These are phyloP conservation scores for Galaxias olidus DNA, from an alignment of 2,797 vertebrate genomes.

Conservation along the genomic window DNA sequence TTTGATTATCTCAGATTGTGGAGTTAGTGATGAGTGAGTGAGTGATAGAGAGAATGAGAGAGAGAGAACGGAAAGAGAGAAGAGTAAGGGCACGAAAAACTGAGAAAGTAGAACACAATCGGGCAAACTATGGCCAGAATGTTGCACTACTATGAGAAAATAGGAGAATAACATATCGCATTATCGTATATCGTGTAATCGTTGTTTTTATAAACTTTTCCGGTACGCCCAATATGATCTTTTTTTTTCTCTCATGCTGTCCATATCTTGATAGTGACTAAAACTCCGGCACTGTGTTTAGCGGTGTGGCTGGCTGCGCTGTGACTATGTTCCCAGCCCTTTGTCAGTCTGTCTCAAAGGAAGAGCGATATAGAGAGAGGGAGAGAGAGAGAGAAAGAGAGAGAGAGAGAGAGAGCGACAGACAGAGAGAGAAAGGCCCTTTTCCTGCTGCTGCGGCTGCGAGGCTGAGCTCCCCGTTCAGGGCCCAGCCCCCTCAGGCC, in stretches of 20 bases:
- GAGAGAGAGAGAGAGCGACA: conserved; percentile 36
- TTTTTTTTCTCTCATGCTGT: neutral
- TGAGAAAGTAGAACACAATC: conserved; percentile 5
- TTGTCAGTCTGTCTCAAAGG: conserved; percentile 13
- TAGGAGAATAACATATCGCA: no score
- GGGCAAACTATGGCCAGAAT: neutral
- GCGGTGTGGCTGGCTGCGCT: conserved; percentile 3
- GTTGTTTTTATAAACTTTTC: no score
- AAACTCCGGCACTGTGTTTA: neutral
- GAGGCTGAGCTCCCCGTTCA: conserved; percentile 54
- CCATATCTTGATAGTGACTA: neutral
- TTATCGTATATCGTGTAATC: no score
- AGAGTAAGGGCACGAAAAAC: conserved; percentile 16
- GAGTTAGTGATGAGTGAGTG: conserved; percentile 43
- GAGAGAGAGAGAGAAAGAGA: conserved; percentile 10
- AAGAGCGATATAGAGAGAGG: conserved; percentile 2
- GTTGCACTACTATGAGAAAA: no score
- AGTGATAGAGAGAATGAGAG: conserved; percentile 30
- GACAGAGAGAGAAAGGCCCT: conserved; percentile 22
- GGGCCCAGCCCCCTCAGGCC: conserved; percentile 61
- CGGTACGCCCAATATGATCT: no score
- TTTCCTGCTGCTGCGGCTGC: conserved; percentile 50
- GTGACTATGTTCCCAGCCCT: conserved; percentile 22
- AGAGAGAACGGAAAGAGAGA: conserved; percentile 28
- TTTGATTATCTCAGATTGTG: conserved; percentile 73